These are phyloP conservation scores for Carduelis carduelis DNA, from an alignment of 2,797 vertebrate species.

Conservation along the genomic window DNA sequence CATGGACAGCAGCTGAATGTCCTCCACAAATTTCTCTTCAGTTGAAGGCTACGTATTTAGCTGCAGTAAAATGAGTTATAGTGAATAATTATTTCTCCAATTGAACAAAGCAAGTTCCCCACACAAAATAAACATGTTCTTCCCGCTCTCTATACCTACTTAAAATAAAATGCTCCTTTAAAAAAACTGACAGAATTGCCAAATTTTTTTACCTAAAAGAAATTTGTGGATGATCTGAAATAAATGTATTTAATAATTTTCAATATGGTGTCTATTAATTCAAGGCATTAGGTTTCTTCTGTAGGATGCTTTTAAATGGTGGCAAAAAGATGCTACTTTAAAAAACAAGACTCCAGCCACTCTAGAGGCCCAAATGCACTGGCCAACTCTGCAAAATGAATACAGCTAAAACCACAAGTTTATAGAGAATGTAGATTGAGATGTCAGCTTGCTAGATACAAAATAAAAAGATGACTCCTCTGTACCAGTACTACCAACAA, in stretches of 20 bases:
- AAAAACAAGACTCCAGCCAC: neutral
- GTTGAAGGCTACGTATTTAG: neutral
- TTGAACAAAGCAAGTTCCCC: neutral
- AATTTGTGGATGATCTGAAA: neutral
- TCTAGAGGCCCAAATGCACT: neutral
- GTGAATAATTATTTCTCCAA: neutral
- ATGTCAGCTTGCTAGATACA: neutral
- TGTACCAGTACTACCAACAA: neutral
- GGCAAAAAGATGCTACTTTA: neutral
- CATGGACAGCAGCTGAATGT: neutral
- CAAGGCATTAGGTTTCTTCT: neutral
- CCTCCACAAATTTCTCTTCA: neutral
- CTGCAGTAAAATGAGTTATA: neutral
- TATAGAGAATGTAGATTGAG: neutral
- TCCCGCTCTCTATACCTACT: neutral
- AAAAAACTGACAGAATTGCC: neutral
- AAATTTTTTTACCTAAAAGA: neutral
- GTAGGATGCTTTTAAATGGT: accelerated
- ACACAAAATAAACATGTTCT: neutral
- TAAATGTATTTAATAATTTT: neutral
- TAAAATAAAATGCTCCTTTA: neutral
- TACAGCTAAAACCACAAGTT: neutral
- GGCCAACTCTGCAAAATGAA: neutral
- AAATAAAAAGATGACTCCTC: neutral
- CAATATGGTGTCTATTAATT: neutral